These are phyloP conservation scores for Macquaria ambigua DNA, from an alignment of 2,113 vertebrate species.

Conservation along the genomic window DNA sequence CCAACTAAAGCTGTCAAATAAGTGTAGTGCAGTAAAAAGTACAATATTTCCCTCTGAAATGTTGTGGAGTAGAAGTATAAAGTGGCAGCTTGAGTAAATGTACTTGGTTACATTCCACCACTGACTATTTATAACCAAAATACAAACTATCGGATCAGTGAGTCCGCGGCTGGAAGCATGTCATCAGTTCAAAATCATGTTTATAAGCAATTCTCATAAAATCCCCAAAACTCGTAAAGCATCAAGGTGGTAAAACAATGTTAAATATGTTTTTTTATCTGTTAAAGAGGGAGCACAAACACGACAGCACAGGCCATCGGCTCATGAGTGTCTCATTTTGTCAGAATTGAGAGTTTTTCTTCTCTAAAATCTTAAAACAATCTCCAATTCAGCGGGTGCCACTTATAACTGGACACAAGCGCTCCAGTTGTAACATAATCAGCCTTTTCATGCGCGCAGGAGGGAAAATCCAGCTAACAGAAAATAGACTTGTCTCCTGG, in stretches of 20 bases:
- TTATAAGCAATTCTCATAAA: not conserved
- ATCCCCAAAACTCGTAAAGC: not conserved
- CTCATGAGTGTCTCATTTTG: slow-evolving; percentile 25
- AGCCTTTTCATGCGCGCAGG: slow-evolving; percentile 43
- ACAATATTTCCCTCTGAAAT: not conserved
- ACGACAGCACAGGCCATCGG: not conserved
- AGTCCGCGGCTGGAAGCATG: no score
- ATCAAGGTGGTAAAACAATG: not conserved
- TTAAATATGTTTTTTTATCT: not conserved
- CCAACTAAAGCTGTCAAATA: no score
- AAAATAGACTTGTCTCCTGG: slow-evolving; percentile 34
- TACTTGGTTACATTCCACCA: no score
- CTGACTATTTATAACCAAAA: no score
- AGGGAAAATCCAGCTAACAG: slow-evolving; percentile 1
- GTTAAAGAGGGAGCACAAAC: not conserved
- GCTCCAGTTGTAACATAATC: slow-evolving; percentile 35
- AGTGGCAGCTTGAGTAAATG: no score
- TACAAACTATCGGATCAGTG: no score
- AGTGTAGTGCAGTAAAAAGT: no score
- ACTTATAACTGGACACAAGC: slow-evolving; percentile 20
- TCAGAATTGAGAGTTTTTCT: not conserved
- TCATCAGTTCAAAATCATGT: not conserved
- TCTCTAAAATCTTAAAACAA: not conserved
- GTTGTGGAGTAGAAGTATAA: not conserved
- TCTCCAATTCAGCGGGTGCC: slow-evolving; percentile 21